Base-by-base conservation (phyloP, 2,113 vertebrate species). In the Dromas ardeola region DNA sequence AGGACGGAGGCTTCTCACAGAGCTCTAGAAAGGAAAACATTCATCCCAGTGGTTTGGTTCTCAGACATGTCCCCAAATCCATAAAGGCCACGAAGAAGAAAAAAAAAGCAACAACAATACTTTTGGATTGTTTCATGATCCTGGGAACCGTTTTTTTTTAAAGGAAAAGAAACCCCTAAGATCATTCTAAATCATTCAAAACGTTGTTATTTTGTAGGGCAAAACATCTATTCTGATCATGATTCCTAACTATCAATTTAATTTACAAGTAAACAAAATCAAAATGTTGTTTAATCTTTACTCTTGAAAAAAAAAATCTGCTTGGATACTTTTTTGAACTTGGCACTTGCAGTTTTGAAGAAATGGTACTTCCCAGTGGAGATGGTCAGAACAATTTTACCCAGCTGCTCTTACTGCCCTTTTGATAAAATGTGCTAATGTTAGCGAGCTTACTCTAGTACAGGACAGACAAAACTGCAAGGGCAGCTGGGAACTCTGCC, bases 391-490 rank as follows among this genome's bases (percentile, higher is more conserved):
- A 65, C 11, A 73, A 26, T 81, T 93, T 85, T 85, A 23, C 32
- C 47, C 30, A 90, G 59, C 45, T 59, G 38, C 50, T 67, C 40
- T 59, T 53, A 29, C 6, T 55, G 76, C 14, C 67, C 21, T 61
- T 71, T 45, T 40, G 42, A 87, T 36, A 76, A 81, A 74, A 85
- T 19, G 15, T 29, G 52, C 50, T 69, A 42, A 59, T 6, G 36
- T 27, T 58, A 80, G 47, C 0, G 0, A 73, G 20, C 2, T 0
- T 17, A 18, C 4, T 21, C 30, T 25, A 22, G 43, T 13, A 66
- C 27, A 70, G 59, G 50, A 69, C 0, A 53, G 18, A 59, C 1
- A 2, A 69, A 86, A 72, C 25, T 26, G 53, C 32, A 77, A 63
- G 53, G 53, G 71, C 40, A 87, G 72, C 45, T 87, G 65, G 36